Percentiles rank a stretch among this genome's conserved stretches.
These are phyloP conservation scores for Steinernema carpocapsae DNA, from an alignment of 2,888 invertebrate genomes.

Conservation along the genomic window DNA sequence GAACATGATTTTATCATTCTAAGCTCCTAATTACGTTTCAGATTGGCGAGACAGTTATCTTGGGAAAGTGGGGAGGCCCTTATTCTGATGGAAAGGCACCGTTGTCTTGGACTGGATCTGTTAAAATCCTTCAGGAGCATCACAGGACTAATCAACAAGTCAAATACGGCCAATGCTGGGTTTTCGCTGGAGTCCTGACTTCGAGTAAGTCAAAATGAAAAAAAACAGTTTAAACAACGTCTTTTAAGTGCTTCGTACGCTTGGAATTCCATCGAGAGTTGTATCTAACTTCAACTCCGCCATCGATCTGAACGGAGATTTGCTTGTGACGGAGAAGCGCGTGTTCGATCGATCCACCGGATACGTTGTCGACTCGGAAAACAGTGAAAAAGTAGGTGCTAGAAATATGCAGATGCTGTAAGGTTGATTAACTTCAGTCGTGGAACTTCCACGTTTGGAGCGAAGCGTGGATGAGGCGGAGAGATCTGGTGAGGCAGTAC, in stretches of 20 bases:
- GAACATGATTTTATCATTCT: no score
- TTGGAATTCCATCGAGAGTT: slow-evolving; percentile 86
- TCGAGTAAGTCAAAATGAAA: slow-evolving; percentile 75
- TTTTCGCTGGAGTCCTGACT: slow-evolving; percentile 85
- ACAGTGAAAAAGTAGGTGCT: no score
- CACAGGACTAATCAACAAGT: slow-evolving; percentile 80
- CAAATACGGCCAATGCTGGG: slow-evolving; percentile 88
- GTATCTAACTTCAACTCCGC: slow-evolving; percentile 89
- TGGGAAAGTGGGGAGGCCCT: slow-evolving; percentile 87
- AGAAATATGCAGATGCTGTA: no score
- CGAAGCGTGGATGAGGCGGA: slow-evolving; percentile 81
- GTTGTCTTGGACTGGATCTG: slow-evolving; percentile 74
- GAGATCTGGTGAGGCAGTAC: slow-evolving; percentile 74
- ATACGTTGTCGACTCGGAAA: no score
- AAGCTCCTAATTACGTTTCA: neutral
- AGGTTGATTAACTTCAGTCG: no score
- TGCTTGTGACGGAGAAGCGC: slow-evolving; percentile 68
- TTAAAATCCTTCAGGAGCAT: slow-evolving; percentile 78
- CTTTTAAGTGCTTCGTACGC: slow-evolving; percentile 79
- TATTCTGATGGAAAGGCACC: slow-evolving; percentile 78
- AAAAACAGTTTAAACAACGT: neutral
- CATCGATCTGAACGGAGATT: slow-evolving; percentile 87
- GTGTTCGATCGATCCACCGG: no score
- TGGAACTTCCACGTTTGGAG: slow-evolving; percentile 87
- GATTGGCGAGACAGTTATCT: slow-evolving; percentile 73